Evolutionary conservation across 2,113 vertebrate species (phyloP), one percentile per base, ranked within the genome.

Genomic region (Hippocampus comes): DNA sequence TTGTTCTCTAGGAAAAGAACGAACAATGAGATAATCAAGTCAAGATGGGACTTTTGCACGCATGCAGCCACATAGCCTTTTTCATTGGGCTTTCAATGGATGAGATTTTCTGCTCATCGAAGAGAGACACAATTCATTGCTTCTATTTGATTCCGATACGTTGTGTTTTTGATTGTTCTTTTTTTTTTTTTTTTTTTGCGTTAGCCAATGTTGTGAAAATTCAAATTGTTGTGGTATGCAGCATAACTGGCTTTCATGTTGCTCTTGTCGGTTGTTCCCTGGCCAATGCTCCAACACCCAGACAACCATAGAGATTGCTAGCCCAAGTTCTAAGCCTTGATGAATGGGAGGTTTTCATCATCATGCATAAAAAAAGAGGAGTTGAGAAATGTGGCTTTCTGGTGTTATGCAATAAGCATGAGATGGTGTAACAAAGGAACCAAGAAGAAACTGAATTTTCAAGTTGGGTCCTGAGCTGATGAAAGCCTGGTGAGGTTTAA

Each of bases 31-130:
- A 56, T 82, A 88, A 90, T 84, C 61, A 77, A 88, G 68, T 89
- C 78, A 89, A 88, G 82, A 87, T 86, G 85, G 84, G 72, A 46
- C 20, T 55, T 72, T 51, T 53, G 67, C 63, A 41, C 25, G 67
- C 38, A 70, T 64, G 46, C 27, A 34, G 12, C 7, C 34, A 9
- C 0, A 9, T n/a, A 10, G 21, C 53, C 18, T 55, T 55, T 49
- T 23, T 56, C 20, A 56, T 23, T 23, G n/a, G 53, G 53, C 21
- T 56, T 11, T 56, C 23, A 38, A 59, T 1, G 21, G 6, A 27
- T 2, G 14, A 30, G 34, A 27, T 20, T 20, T 30, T 18, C 15
- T 61, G 27, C 27, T 34, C 27, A 30, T 30, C 57, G 27, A 25
- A 60, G 57, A 60, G 15, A 5, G 25, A 30, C 25, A 60, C 57